A percentile compares a stretch with the other conserved stretches of the same genome.
Conservation (phyloP, 2,797 vertebrate genomes). For the Pyrocephalus nanus region DNA sequence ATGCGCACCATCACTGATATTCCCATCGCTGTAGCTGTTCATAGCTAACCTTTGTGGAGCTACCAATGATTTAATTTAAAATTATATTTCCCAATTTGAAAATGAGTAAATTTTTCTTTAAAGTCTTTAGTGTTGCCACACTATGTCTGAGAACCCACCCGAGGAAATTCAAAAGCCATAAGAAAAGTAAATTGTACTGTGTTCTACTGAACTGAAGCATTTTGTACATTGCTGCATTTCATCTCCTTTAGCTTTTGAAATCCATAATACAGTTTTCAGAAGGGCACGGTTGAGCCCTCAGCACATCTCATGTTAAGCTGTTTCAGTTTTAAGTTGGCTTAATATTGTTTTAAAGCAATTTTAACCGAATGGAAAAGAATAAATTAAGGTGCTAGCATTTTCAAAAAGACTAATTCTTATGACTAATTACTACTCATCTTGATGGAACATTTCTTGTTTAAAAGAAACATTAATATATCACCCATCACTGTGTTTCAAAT, state of each 20-base stretch:
- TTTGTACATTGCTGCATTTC: neutral
- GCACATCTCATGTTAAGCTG: neutral
- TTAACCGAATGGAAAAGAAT: neutral
- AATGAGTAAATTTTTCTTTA: neutral
- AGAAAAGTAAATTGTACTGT: neutral
- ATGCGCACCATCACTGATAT: neutral
- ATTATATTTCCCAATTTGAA: neutral
- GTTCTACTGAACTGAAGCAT: neutral
- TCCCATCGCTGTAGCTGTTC: neutral
- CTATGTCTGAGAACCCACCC: neutral
- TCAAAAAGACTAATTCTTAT: neutral
- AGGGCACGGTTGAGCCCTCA: neutral
- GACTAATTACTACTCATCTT: neutral
- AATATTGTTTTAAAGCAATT: neutral
- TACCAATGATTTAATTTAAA: neutral
- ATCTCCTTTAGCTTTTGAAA: neutral
- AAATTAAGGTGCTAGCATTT: neutral
- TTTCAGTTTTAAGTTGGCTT: neutral
- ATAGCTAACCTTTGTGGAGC: neutral
- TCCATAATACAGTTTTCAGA: neutral
- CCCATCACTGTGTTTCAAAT: neutral
- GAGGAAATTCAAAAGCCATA: neutral
- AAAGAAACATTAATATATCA: neutral
- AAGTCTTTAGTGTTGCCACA: neutral
- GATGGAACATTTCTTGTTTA: neutral